Evolutionary conservation across 2,797 vertebrate genomes (phyloP).

Genomic region (Urocyon cinereoargenteus): DNA sequence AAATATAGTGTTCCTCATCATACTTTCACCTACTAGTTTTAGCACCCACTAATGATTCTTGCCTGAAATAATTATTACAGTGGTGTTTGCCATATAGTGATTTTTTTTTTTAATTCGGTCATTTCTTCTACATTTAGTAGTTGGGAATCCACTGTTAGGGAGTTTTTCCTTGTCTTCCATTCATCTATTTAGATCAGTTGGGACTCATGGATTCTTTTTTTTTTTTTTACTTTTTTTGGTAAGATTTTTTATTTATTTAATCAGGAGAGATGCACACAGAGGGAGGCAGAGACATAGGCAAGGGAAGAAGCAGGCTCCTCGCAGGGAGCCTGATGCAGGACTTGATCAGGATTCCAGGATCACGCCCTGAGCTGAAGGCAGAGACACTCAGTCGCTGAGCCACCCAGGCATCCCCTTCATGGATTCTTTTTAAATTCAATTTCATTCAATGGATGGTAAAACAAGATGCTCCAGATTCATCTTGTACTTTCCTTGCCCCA

Average conservation of each 20-base stretch:
- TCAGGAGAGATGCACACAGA: neutral
- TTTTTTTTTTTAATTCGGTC: slow-evolving; percentile 12
- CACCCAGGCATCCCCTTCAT: neutral
- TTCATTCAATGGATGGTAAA: slow-evolving; percentile 11
- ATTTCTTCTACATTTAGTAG: slow-evolving; percentile 9
- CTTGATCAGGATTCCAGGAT: neutral
- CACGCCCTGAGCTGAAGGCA: neutral
- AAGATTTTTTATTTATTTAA: neutral
- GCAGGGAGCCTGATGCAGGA: neutral
- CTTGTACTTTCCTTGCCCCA: neutral
- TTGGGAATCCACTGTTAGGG: neutral
- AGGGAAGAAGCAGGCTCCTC: neutral
- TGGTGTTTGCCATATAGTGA: neutral
- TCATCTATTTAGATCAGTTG: slow-evolving; percentile 42
- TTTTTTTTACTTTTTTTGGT: neutral
- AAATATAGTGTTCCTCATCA: neutral
- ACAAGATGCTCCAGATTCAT: slow-evolving; percentile 9
- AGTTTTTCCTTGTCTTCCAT: neutral
- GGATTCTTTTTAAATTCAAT: slow-evolving; percentile 1
- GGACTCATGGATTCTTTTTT: neutral
- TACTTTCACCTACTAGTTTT: neutral
- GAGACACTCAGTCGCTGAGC: neutral
- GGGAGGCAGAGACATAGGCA: neutral
- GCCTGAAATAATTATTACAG: neutral
- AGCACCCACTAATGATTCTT: neutral